Percentiles rank a stretch among this genome's conserved stretches.
phyloP scores from a whole-genome alignment of 2,888 invertebrate genomes.

The Xiphydria camelus region DNA sequence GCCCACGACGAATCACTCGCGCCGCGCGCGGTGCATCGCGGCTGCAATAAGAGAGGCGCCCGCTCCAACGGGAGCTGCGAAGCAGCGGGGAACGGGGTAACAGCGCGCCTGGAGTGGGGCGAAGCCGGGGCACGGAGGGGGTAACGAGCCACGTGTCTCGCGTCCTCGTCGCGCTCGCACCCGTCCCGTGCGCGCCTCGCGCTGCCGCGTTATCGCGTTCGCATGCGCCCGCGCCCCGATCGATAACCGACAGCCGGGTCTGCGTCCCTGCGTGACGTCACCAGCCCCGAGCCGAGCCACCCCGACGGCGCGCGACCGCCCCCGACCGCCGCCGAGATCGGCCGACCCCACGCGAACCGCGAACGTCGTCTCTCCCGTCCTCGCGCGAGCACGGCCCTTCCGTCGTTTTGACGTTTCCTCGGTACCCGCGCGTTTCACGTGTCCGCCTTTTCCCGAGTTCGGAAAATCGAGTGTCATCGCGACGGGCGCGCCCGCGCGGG shows the following conservation, averaged over 20 bases:
- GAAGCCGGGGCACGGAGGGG: slow-evolving; percentile 28
- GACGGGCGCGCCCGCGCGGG: too few species aligned
- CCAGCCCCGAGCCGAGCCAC: slow-evolving; percentile 27
- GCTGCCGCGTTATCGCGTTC: slow-evolving; percentile 63
- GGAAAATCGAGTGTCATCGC: too few species aligned
- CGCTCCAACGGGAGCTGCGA: slow-evolving; percentile 15
- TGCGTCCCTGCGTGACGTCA: slow-evolving; percentile 38
- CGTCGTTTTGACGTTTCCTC: slow-evolving; percentile 50
- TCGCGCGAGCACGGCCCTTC: slow-evolving; percentile 40
- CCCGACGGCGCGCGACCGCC: slow-evolving; percentile 30
- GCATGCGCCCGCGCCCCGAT: slow-evolving; percentile 60
- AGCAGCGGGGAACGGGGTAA: slow-evolving; percentile 17
- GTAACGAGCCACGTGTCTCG: slow-evolving; percentile 49
- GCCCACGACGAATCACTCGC: neutral
- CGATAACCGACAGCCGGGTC: slow-evolving; percentile 41
- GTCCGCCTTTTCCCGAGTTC: neutral
- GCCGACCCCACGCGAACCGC: slow-evolving; percentile 27
- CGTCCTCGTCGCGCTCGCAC: slow-evolving; percentile 54
- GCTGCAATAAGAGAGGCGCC: too few species aligned
- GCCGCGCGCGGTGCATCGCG: slow-evolving; percentile 18
- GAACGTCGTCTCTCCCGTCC: slow-evolving; percentile 27
- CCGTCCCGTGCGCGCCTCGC: slow-evolving; percentile 41
- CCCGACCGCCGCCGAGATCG: slow-evolving; percentile 29
- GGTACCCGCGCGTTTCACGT: slow-evolving; percentile 1
- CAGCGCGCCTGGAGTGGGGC: slow-evolving; percentile 43